A percentile compares a stretch with the other conserved stretches of the same genome.
phyloP scores from a whole-genome alignment of 2,888 invertebrate genomes.

The Rapana venosa region DNA sequence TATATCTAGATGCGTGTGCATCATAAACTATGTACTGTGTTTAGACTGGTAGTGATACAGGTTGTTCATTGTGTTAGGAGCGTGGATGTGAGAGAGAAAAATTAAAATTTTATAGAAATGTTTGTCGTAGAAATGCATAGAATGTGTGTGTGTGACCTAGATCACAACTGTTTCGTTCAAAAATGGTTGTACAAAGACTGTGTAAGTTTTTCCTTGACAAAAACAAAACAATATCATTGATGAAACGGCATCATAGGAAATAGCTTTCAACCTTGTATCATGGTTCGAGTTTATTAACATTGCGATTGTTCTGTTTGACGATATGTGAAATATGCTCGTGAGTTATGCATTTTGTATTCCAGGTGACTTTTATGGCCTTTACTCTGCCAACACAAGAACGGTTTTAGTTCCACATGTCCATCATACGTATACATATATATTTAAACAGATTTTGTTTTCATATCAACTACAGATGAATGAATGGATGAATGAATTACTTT shows the following conservation, averaged over 20 bases:
- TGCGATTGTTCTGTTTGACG: neutral
- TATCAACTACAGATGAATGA: too few species aligned
- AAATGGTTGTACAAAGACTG: constrained; percentile 3
- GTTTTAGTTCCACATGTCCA: neutral
- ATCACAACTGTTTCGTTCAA: neutral
- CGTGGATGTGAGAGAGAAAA: neutral
- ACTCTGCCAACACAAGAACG: neutral
- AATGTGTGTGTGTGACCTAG: neutral
- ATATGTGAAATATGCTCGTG: neutral
- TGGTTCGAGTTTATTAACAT: neutral
- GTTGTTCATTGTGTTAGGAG: neutral
- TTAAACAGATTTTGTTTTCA: too few species aligned
- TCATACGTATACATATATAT: neutral
- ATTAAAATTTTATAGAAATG: neutral
- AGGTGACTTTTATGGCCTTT: neutral
- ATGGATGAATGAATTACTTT: too few species aligned
- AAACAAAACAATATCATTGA: neutral
- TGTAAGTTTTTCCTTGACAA: neutral
- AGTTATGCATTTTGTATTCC: constrained; percentile 18
- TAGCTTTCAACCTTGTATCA: neutral
- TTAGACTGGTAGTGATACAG: too few species aligned
- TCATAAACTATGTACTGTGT: too few species aligned
- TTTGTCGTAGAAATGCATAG: neutral
- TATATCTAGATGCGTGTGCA: neutral
- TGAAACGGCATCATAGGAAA: neutral